These are phyloP conservation scores for Tachuris rubrigastra DNA, from an alignment of 2,113 vertebrate genomes.

Conservation along the genomic window DNA sequence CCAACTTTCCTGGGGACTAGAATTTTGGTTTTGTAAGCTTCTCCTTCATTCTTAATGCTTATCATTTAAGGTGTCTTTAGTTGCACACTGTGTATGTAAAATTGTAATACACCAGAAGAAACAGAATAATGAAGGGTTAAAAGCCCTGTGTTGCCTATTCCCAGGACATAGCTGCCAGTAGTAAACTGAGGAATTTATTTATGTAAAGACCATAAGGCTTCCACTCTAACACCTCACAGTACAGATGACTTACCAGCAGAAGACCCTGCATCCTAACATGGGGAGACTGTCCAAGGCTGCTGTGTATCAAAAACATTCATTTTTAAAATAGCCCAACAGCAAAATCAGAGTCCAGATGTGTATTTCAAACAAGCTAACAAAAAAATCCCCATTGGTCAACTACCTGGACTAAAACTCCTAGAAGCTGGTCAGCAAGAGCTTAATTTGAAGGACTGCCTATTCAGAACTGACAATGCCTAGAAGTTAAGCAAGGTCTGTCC, in stretches of 20 bases:
- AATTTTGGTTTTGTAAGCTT: neutral
- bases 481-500: neutral
- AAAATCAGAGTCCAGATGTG: neutral
- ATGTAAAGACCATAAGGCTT: neutral
- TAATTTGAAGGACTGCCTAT: neutral
- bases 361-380: neutral
- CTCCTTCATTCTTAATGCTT: neutral
- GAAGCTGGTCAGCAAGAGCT: neutral
- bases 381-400: neutral
- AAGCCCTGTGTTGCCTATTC: neutral
- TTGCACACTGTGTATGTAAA: neutral
- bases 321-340: neutral
- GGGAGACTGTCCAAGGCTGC: neutral
- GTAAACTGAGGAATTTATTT: neutral
- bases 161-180: neutral
- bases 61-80: neutral
- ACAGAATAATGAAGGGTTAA: neutral
- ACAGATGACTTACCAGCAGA: neutral
- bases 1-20: neutral
- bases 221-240: neutral
- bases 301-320: neutral
- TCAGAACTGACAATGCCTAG: neutral
- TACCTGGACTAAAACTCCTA: neutral
- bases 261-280: neutral
- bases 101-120: neutral